These are phyloP conservation scores for Plotosus lineatus DNA, from an alignment of 2,113 vertebrate genomes.

Conservation along the genomic window DNA sequence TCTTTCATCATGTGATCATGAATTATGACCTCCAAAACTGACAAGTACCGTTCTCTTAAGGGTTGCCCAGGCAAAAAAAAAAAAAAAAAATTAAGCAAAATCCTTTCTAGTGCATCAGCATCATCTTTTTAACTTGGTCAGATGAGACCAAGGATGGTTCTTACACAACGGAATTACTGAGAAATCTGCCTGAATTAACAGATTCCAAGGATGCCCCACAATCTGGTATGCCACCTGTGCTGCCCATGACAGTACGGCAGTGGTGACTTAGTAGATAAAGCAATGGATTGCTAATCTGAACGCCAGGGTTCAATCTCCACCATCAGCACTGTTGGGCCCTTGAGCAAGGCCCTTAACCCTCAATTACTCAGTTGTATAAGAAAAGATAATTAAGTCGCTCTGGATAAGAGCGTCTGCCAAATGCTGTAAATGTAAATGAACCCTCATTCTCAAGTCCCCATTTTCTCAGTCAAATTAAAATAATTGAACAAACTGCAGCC, in stretches of 20 bases:
- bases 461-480: neutral
- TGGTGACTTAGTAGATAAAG: too few relatives aligned
- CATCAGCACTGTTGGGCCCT: too few relatives aligned
- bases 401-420: too few relatives aligned
- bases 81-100: neutral
- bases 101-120: neutral
- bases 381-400: too few relatives aligned
- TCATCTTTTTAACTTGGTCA: neutral
- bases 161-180: neutral
- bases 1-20: constrained; percentile 1
- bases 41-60: neutral
- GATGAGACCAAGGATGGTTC: neutral
- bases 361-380: too few relatives aligned
- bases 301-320: too few relatives aligned
- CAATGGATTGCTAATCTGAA: too few relatives aligned
- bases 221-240: neutral
- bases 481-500: neutral
- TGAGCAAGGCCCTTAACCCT: too few relatives aligned
- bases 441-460: neutral
- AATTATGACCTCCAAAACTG: neutral
- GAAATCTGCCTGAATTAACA: too few relatives aligned
- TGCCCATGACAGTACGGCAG: neutral
- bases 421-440: too few relatives aligned
- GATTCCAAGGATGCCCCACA: neutral
- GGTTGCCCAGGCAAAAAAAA: neutral